Conservation (phyloP, 2,888 invertebrate genomes). For the Hemaris fuciformis region DNA sequence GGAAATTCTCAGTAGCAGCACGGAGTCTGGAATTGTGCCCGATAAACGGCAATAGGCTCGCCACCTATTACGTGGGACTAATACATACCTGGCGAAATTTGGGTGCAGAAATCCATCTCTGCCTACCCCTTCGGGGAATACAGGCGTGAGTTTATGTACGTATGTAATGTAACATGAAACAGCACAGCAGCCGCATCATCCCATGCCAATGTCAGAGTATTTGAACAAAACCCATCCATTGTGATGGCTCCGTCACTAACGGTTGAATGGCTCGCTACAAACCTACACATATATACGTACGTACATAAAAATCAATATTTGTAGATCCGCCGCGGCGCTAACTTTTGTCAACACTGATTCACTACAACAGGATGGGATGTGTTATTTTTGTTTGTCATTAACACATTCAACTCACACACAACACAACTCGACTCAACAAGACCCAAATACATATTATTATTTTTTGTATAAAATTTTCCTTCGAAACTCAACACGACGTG, state of each 20-base stretch:
- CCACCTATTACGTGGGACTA: too few species aligned
- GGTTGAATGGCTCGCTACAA: slow-evolving; percentile 11
- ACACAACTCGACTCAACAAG: background rate
- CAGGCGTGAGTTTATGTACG: too few species aligned
- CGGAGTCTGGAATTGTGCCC: too few species aligned
- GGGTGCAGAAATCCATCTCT: too few species aligned
- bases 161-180: background rate
- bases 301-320: slow-evolving; percentile 12
- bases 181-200: background rate
- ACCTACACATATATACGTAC: slow-evolving; percentile 1
- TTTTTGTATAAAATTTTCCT: background rate
- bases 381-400: slow-evolving; percentile 10
- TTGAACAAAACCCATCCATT: background rate
- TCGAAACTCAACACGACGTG: too few species aligned
- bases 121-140: too few species aligned
- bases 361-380: background rate
- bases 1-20: too few species aligned
- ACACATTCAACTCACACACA: background rate
- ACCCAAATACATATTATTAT: background rate
- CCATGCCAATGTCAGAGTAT: background rate
- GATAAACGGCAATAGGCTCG: too few species aligned
- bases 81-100: too few species aligned
- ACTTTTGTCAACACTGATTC: background rate
- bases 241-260: slow-evolving; percentile 1
- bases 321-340: background rate